phyloP scores from a whole-genome alignment of 2,888 invertebrate species.

The Epinotia ramella region DNA sequence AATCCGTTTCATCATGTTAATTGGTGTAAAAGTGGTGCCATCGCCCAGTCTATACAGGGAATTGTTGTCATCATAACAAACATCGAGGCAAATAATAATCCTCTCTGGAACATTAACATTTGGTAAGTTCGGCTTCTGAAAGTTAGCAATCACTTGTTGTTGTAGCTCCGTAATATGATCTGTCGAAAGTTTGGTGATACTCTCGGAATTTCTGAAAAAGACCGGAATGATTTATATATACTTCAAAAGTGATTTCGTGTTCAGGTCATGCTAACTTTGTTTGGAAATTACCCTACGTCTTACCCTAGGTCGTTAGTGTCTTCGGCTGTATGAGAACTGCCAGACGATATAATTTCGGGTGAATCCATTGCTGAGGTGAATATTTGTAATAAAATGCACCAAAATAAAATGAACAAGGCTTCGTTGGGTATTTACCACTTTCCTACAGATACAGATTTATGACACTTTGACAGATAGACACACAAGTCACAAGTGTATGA shows the following conservation, averaged over 20 bases:
- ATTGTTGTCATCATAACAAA: conserved; percentile 83
- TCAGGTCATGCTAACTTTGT: background rate
- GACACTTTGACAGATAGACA: too few species aligned
- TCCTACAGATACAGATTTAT: too few species aligned
- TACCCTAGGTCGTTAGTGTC: conserved; percentile 57
- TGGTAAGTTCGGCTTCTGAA: conserved; percentile 77
- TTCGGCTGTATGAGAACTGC: conserved; percentile 49
- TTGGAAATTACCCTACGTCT: conserved; percentile 52
- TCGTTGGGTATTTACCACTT: background rate
- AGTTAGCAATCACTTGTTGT: conserved; percentile 73
- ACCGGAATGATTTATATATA: background rate
- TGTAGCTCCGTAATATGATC: conserved; percentile 60
- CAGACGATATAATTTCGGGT: conserved; percentile 58
- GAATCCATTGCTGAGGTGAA: conserved; percentile 50
- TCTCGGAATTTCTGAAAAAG: conserved; percentile 51
- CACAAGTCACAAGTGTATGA: too few species aligned
- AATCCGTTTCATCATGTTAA: conserved; percentile 87
- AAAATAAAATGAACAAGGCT: background rate
- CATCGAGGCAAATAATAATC: conserved; percentile 87
- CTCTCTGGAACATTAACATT: conserved; percentile 86
- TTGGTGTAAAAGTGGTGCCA: conserved; percentile 82
- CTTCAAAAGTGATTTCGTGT: background rate
- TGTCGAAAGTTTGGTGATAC: conserved; percentile 46
- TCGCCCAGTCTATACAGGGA: conserved; percentile 82
- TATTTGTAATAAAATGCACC: background rate